Conservation (phyloP, 2,888 invertebrate species). For the Caradrina clavipalpis region DNA sequence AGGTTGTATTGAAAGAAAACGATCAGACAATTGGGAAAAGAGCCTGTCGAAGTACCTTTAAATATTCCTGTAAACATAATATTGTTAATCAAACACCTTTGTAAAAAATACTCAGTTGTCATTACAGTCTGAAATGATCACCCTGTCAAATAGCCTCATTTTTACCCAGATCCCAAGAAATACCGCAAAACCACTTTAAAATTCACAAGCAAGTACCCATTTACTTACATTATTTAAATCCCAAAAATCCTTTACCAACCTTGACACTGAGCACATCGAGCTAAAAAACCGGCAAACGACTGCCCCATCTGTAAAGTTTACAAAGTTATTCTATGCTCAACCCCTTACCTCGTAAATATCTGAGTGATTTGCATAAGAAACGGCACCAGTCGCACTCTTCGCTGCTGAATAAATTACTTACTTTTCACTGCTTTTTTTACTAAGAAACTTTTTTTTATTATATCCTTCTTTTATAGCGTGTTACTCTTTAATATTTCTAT, state of each 20-base stretch:
- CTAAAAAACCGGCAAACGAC: constrained; percentile 20
- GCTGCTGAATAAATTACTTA: constrained; percentile 83
- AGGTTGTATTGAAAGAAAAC: too few relatives aligned
- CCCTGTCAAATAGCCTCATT: not conserved
- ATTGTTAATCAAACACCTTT: too few relatives aligned
- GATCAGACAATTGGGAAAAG: too few relatives aligned
- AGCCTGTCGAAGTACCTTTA: too few relatives aligned
- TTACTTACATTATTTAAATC: not conserved
- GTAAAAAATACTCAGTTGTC: too few relatives aligned
- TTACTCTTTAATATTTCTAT: constrained; percentile 59
- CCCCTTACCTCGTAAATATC: constrained; percentile 84
- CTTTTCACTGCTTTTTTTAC: constrained; percentile 73
- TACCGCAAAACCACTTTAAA: not conserved
- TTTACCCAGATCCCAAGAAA: not conserved
- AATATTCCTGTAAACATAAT: too few relatives aligned
- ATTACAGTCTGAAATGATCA: not conserved
- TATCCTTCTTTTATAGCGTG: constrained; percentile 61
- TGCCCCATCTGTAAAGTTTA: constrained; percentile 68
- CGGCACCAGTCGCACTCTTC: constrained; percentile 81
- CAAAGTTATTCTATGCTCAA: constrained; percentile 74
- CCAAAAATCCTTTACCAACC: not conserved
- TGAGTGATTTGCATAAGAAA: constrained; percentile 86
- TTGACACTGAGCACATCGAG: constrained; percentile 1
- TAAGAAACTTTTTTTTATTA: constrained; percentile 65
- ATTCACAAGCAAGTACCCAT: not conserved